phyloP scores from a whole-genome alignment of 2,888 invertebrate genomes.

The Ceraclea dissimilis region DNA sequence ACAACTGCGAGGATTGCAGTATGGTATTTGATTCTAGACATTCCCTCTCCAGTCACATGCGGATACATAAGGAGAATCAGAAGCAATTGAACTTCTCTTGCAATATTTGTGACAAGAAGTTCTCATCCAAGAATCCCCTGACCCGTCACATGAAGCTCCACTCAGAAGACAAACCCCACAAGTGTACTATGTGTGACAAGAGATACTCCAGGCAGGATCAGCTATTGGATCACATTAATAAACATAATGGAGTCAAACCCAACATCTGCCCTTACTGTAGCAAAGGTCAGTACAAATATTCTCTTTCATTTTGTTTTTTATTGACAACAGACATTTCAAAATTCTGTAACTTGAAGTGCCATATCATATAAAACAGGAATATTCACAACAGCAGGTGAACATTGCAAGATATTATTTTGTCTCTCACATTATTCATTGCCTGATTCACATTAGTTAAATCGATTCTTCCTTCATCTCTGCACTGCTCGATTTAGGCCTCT shows the following conservation, averaged over 20 bases:
- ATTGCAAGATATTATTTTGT: neutral
- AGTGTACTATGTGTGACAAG: slow-evolving; percentile 51
- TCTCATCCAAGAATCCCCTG: slow-evolving; percentile 36
- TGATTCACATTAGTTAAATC: too few species aligned
- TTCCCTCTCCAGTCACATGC: slow-evolving; percentile 42
- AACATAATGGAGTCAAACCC: slow-evolving; percentile 50
- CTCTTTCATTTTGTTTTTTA: too few species aligned
- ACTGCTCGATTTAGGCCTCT: too few species aligned
- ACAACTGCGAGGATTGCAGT: slow-evolving; percentile 47
- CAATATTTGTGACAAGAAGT: slow-evolving; percentile 43
- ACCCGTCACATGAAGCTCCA: slow-evolving; percentile 49
- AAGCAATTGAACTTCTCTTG: slow-evolving; percentile 33
- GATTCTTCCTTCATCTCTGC: too few species aligned
- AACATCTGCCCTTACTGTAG: slow-evolving; percentile 51
- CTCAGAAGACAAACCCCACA: slow-evolving; percentile 41
- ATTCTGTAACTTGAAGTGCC: too few species aligned
- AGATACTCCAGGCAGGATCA: slow-evolving; percentile 51
- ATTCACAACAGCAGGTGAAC: too few species aligned
- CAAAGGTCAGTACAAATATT: slow-evolving; percentile 39
- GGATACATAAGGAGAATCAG: slow-evolving; percentile 30
- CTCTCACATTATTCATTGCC: too few species aligned
- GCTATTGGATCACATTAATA: slow-evolving; percentile 49
- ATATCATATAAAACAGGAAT: too few species aligned
- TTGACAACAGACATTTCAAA: neutral
- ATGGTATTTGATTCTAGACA: slow-evolving; percentile 45